These are phyloP conservation scores for Globia sparganii DNA, from an alignment of 2,888 invertebrate species.

Conservation along the genomic window DNA sequence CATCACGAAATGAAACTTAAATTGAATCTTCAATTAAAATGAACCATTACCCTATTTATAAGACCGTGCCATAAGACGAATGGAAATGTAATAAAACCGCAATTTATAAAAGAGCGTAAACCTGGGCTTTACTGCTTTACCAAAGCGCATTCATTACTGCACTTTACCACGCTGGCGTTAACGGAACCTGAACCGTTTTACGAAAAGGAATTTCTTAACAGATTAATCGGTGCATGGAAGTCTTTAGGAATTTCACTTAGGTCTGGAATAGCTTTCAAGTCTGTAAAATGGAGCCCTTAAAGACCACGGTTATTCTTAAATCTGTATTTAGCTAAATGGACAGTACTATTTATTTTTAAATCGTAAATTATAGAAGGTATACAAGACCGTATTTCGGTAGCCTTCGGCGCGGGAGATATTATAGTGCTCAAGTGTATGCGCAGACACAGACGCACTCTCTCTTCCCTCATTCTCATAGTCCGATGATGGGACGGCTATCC, in stretches of 20 bases:
- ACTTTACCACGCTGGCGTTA: conserved; percentile 19
- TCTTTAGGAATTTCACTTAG: conserved; percentile 17
- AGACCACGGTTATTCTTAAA: neutral
- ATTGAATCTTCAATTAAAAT: conserved; percentile 1
- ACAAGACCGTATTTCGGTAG: too few species aligned
- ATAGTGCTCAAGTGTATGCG: too few species aligned
- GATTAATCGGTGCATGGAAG: conserved; percentile 18
- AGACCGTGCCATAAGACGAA: conserved; percentile 6
- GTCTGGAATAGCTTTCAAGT: conserved; percentile 3
- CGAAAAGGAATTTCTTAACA: conserved; percentile 22
- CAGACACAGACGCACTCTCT: too few species aligned
- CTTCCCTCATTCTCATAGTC: too few species aligned
- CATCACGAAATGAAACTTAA: neutral
- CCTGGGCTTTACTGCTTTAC: neutral
- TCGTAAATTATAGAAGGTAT: too few species aligned
- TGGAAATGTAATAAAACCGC: conserved; percentile 20
- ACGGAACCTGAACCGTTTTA: conserved; percentile 21
- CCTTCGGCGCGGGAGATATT: too few species aligned
- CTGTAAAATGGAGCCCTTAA: neutral
- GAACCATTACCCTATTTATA: conserved; percentile 16
- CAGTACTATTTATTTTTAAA: neutral
- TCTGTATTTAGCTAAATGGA: neutral
- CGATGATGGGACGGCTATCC: too few species aligned
- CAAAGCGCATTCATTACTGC: conserved; percentile 34
- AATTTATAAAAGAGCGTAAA: conserved; percentile 26